A percentile compares a stretch with the other conserved stretches of the same genome.
Evolutionary conservation across 1,140 invertebrate genomes (phyloP).

Genomic region (Melitaea cinxia): DNA sequence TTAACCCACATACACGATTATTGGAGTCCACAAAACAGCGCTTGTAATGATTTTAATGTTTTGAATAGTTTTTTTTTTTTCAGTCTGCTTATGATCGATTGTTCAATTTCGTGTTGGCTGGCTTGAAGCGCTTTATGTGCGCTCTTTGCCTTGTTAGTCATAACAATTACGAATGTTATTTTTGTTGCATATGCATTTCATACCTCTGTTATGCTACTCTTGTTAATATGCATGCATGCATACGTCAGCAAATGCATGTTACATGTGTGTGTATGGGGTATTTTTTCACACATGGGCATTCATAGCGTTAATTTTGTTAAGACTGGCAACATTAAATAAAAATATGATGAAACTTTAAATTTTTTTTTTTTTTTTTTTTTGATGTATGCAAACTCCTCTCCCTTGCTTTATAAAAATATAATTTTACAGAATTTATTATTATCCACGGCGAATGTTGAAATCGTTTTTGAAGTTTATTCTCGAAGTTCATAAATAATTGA

Average conservation of each 20-base stretch:
- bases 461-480: constrained; percentile 3
- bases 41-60: not conserved
- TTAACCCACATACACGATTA: constrained; percentile 1
- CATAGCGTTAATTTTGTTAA: too few relatives aligned
- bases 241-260: too few relatives aligned
- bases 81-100: too few relatives aligned
- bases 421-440: constrained; percentile 1
- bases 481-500: constrained; percentile 5
- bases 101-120: not conserved
- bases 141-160: too few relatives aligned
- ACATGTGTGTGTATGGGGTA: too few relatives aligned
- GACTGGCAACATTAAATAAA: too few relatives aligned
- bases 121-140: not conserved
- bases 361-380: not conserved
- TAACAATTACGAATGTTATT: too few relatives aligned
- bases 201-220: too few relatives aligned
- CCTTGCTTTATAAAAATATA: not conserved
- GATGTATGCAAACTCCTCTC: not conserved
- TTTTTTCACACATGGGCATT: too few relatives aligned
- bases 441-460: not conserved
- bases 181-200: too few relatives aligned
- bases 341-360: too few relatives aligned
- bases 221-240: too few relatives aligned
- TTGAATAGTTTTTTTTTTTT: not conserved
- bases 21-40: not conserved